Conservation (phyloP, 1,140 invertebrate genomes). For the Zaprionus ornatus region DNA sequence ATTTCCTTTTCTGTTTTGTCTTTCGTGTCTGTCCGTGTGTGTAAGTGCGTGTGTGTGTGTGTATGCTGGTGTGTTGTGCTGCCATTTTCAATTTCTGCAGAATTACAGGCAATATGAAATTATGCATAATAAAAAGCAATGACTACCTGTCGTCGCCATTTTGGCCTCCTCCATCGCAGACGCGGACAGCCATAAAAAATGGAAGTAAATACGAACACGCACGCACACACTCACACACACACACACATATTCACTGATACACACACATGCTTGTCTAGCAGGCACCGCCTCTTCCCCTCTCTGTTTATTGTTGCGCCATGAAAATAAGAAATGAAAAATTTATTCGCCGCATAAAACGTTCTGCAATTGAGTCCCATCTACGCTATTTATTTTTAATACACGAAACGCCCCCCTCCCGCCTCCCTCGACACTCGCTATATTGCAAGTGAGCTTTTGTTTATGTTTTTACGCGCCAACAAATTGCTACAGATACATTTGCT, state of each 20-base stretch:
- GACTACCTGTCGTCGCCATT: conserved; percentile 80
- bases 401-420: neutral
- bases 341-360: conserved; percentile 61
- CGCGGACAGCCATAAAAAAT: conserved; percentile 67
- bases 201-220: conserved; percentile 62
- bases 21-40: conserved; percentile 12
- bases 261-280: conserved; percentile 12
- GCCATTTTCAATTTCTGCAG: conserved; percentile 81
- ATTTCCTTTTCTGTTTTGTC: conserved; percentile 26
- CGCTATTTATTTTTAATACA: conserved; percentile 39
- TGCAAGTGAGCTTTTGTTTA: conserved; percentile 53
- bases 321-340: conserved; percentile 80
- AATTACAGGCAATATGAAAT: conserved; percentile 81
- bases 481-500: conserved; percentile 13
- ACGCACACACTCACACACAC: conserved; percentile 14
- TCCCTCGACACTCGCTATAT: conserved; percentile 4
- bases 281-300: neutral
- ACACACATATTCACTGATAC: conserved; percentile 7
- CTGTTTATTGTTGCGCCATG: conserved; percentile 75
- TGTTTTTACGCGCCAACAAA: conserved; percentile 31
- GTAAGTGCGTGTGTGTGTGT: neutral
- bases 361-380: conserved; percentile 30
- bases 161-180: conserved; percentile 35
- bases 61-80: conserved; percentile 43
- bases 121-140: conserved; percentile 81